phyloP scores from a whole-genome alignment of 1,140 invertebrate species.

The Papilio machaon region DNA sequence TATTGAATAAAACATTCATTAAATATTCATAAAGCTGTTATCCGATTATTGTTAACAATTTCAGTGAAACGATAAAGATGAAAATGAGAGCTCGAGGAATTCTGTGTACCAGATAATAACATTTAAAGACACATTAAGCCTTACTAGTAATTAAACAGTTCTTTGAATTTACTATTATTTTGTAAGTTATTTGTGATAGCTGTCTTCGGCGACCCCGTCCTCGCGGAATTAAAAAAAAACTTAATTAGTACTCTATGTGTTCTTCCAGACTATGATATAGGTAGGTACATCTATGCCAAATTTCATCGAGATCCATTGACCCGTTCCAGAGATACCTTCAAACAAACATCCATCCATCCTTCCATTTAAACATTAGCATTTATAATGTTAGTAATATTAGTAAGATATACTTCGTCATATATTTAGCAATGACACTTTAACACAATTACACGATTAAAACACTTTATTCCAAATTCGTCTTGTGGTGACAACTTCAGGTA shows the following conservation, averaged over 20 bases:
- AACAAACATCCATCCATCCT: too few relatives aligned
- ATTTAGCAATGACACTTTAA: not conserved
- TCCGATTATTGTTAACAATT: conserved; percentile 7
- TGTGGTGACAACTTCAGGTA: not conserved
- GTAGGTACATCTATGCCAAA: too few relatives aligned
- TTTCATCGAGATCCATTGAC: too few relatives aligned
- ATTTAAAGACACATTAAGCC: not conserved
- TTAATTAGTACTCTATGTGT: too few relatives aligned
- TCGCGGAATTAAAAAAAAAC: too few relatives aligned
- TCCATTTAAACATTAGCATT: too few relatives aligned
- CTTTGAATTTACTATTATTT: too few relatives aligned
- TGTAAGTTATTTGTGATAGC: not conserved
- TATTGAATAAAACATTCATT: not conserved
- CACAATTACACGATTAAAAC: not conserved
- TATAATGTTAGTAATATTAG: too few relatives aligned
- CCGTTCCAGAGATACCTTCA: too few relatives aligned
- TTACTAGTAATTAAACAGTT: not conserved
- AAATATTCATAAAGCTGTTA: not conserved
- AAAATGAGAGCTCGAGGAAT: not conserved
- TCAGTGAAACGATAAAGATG: not conserved
- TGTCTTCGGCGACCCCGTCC: too few relatives aligned
- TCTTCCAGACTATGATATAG: too few relatives aligned
- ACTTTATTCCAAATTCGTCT: not conserved
- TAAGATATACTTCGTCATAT: not conserved
- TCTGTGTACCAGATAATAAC: not conserved